phyloP scores from a whole-genome alignment of 2,888 invertebrate species.

The Pollenia angustigena region DNA sequence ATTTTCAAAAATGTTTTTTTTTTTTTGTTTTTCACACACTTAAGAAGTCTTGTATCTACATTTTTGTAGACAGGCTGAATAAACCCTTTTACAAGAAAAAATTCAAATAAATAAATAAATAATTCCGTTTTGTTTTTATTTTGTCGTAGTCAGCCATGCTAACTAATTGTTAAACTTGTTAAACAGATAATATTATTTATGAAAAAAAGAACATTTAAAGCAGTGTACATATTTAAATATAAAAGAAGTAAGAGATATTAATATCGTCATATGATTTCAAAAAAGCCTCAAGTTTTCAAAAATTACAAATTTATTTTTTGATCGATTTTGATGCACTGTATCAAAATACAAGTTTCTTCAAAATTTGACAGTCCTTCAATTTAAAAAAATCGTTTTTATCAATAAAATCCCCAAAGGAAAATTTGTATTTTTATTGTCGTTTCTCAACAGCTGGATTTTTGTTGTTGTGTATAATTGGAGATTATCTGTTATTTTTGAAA shows the following conservation, averaged over 20 bases:
- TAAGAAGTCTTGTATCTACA: neutral
- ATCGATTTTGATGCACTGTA: no score
- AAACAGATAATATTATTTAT: conserved; percentile 63
- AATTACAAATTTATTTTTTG: no score
- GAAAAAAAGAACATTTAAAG: conserved; percentile 32
- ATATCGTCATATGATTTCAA: neutral
- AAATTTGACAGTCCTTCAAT: no score
- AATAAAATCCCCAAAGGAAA: no score
- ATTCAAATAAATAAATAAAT: conserved; percentile 45
- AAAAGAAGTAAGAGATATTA: neutral
- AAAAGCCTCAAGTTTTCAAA: neutral
- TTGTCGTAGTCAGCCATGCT: conserved; percentile 40
- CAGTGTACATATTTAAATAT: neutral
- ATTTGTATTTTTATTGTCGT: no score
- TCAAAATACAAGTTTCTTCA: no score
- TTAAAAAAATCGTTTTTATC: no score
- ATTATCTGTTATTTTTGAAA: no score
- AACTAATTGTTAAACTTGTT: conserved; percentile 68
- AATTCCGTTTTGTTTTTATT: conserved; percentile 25
- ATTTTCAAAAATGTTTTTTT: neutral
- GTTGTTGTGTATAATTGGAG: no score
- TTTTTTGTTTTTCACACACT: neutral
- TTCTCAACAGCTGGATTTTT: no score
- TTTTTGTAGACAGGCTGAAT: conserved; percentile 14
- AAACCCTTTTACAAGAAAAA: conserved; percentile 23